Conservation (phyloP, 2,888 invertebrate genomes). For the Stenotaenia linearis region DNA sequence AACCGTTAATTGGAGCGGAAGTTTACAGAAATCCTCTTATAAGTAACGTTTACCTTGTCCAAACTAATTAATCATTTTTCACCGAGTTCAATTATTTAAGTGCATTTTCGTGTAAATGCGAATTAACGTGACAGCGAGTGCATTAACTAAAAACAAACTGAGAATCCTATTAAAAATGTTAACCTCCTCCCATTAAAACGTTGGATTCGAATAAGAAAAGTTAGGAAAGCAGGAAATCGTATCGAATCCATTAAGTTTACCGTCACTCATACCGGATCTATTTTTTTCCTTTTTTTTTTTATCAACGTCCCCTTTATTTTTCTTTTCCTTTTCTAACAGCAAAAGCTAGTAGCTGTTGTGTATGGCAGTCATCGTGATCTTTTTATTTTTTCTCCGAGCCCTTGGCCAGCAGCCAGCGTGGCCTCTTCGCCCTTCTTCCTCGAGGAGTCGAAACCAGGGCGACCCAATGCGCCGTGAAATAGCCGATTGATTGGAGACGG, state of each 20-base stretch:
- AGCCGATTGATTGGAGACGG: conserved; percentile 24
- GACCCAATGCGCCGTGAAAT: conserved; percentile 7
- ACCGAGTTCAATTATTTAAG: too few relatives aligned
- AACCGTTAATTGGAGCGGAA: background rate
- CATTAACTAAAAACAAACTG: too few relatives aligned
- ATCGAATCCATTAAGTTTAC: background rate
- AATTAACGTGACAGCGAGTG: too few relatives aligned
- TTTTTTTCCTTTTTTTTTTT: background rate
- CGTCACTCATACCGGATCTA: background rate
- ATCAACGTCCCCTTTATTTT: background rate
- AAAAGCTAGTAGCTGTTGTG: background rate
- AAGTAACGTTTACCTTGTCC: too few relatives aligned
- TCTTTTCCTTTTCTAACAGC: background rate
- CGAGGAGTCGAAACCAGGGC: background rate
- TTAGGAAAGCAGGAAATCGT: background rate
- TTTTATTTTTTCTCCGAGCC: background rate
- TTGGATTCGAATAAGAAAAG: too few relatives aligned
- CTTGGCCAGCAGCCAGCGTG: background rate
- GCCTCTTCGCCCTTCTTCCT: background rate
- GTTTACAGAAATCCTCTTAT: too few relatives aligned
- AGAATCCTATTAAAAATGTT: too few relatives aligned
- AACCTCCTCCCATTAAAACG: too few relatives aligned
- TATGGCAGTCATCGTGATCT: background rate
- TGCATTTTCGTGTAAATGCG: too few relatives aligned
- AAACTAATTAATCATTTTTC: too few relatives aligned